Conservation (phyloP, 2,113 vertebrate species). For the Empidonax alnorum region DNA sequence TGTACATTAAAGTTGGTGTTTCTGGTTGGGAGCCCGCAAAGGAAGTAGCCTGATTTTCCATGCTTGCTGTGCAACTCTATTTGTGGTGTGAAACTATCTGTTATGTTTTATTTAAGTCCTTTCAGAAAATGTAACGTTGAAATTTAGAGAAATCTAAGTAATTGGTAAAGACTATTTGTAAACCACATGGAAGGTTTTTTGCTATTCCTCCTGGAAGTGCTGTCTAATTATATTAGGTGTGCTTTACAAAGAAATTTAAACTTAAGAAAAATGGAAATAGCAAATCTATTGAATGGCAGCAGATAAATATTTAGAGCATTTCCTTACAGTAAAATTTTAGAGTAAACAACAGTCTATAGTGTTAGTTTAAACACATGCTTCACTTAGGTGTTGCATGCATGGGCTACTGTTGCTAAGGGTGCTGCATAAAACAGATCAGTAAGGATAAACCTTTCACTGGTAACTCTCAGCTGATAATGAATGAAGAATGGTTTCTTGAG, state of each 20-base stretch:
- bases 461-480: neutral
- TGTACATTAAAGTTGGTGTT: neutral
- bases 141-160: neutral
- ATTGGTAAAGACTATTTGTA: neutral
- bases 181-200: neutral
- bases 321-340: neutral
- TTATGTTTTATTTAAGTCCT: neutral
- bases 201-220: neutral
- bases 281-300: neutral
- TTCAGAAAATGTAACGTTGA: neutral
- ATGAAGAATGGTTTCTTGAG: neutral
- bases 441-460: neutral
- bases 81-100: neutral
- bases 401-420: neutral
- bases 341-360: neutral
- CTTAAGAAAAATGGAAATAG: slow-evolving; percentile 8
- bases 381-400: fast-evolving
- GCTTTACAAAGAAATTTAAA: neutral
- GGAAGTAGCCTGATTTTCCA: neutral
- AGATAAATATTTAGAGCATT: neutral
- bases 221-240: neutral
- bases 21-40: neutral
- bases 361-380: neutral
- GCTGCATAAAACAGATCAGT: neutral
- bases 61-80: neutral